Evolutionary conservation across 2,888 invertebrate species (phyloP), one percentile per base, ranked within the genome.

Genomic region (Pasiphila rectangulata): DNA sequence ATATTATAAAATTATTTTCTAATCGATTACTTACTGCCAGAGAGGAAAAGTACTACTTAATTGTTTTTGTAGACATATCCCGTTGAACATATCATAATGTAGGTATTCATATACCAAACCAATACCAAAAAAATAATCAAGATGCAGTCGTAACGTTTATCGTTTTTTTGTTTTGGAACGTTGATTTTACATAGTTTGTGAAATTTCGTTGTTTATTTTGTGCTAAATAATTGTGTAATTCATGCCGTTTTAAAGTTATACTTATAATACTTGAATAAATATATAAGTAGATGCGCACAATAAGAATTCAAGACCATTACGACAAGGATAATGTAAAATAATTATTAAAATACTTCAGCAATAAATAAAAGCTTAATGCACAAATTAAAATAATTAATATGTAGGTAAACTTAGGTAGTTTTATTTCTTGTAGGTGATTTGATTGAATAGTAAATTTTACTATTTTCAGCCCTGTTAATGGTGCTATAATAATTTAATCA

Each of bases 41-140:
- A 32, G 30, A 40, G 5, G 20, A 42, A 19, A 24, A 2, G n/a
- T n/a, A n/a, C n/a, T n/a, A n/a, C n/a, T 30, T 4, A 5, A 32
- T 34, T 44, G 13, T 45, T 51, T 51, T 59, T 5, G 43, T 43
- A 29, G 47, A 69, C 73, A 77, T 77, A 77, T 76, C 76, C 61
- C 57, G 48, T 51, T 46, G 66, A 63, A 75, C 76, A 77, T 77
- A 77, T 77, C 76, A 71, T 13, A 32, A 10, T 10, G 5, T 10
- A 30, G 30, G 30, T 30, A 10, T 30, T 30, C 16, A 10, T 16
- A 16, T 32, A 32, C 16, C 16, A n/a, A 17, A n/a, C n/a, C 7
- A 2, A 9, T 7, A 24, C 2, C 4, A 9, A 24, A n/a, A n/a
- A n/a, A n/a, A n/a, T n/a, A n/a, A n/a, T n/a, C n/a, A n/a, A n/a